phyloP scores from a whole-genome alignment of 64 coral and sea anemone species.

The Astreopora myriophthalma region DNA sequence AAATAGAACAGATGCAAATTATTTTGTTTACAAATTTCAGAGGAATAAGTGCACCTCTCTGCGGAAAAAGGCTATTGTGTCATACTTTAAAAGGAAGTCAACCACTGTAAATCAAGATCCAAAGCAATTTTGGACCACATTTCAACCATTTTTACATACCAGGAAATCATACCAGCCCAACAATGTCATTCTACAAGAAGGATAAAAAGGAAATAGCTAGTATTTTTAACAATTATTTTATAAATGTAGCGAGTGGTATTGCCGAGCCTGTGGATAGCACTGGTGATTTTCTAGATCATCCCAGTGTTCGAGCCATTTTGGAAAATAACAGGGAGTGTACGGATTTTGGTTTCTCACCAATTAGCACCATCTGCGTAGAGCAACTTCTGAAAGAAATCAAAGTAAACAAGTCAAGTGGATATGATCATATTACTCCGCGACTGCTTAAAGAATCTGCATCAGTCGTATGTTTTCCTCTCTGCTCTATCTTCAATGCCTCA shows the following conservation, averaged over 20 bases:
- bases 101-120: not conserved
- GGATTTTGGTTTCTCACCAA: not conserved
- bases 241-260: not conserved
- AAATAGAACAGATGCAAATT: slow-evolving; percentile 1
- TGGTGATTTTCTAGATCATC: slow-evolving; percentile 16
- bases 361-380: not conserved
- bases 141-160: not conserved
- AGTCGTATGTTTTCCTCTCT: slow-evolving; percentile 3
- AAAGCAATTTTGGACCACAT: not conserved
- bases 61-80: not conserved
- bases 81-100: not conserved
- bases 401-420: slow-evolving; percentile 16
- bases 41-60: slow-evolving; percentile 5
- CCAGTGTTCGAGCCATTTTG: not conserved
- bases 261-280: not conserved
- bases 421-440: not conserved
- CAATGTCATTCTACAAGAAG: not conserved
- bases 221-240: not conserved
- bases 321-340: not conserved
- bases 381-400: not conserved
- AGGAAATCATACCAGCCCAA: slow-evolving; percentile 9
- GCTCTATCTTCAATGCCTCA: not conserved
- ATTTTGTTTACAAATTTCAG: not conserved
- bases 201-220: not conserved
- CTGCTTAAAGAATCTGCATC: slow-evolving; percentile 15